These are phyloP conservation scores for Drosophila pruinosa DNA, from an alignment of 1,140 invertebrate species.

Conservation along the genomic window DNA sequence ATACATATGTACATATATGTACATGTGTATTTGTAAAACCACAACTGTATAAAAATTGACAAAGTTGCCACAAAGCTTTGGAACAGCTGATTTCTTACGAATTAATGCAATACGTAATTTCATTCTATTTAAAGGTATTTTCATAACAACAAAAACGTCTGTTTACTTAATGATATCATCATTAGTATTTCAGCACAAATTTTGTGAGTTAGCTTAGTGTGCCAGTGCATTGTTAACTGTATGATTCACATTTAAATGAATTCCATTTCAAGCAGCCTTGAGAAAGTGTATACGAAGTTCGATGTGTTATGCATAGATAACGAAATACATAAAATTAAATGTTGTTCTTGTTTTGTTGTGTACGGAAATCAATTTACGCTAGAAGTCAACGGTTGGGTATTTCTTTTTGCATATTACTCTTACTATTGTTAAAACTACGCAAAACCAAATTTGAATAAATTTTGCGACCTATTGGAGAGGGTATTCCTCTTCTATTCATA, in stretches of 20 bases:
- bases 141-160: neutral
- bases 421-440: too few relatives aligned
- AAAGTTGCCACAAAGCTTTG: neutral
- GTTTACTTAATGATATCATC: constrained; percentile 4
- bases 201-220: neutral
- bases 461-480: neutral
- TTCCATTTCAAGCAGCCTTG: neutral
- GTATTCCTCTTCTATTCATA: neutral
- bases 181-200: neutral
- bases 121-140: neutral
- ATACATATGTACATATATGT: too few relatives aligned
- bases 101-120: neutral
- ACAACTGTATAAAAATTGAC: neutral
- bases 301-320: constrained; percentile 13
- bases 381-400: neutral
- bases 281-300: constrained; percentile 30
- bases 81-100: neutral
- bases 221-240: neutral
- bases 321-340: constrained; percentile 12
- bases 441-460: neutral
- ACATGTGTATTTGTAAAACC: neutral
- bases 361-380: constrained; percentile 32
- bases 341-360: constrained; percentile 13
- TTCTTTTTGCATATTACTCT: neutral
- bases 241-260: neutral